phyloP scores from a whole-genome alignment of 2,113 vertebrate species.

The Ceratotherium simum region DNA sequence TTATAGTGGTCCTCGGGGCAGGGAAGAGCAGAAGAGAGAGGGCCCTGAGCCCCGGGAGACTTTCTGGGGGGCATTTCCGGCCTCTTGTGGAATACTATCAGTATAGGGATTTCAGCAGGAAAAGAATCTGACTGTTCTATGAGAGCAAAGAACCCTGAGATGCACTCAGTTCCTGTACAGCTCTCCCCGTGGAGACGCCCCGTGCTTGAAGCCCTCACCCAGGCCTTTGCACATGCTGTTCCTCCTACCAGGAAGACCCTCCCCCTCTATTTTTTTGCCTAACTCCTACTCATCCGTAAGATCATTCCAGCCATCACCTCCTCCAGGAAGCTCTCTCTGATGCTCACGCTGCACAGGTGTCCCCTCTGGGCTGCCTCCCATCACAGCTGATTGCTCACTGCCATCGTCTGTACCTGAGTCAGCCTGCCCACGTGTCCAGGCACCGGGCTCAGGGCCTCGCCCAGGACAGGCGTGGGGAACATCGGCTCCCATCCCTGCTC shows the following conservation, averaged over 20 bases:
- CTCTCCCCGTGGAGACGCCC: neutral
- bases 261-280: fast-evolving
- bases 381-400: neutral
- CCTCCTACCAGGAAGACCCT: no score
- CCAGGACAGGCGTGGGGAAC: neutral
- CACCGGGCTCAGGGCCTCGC: neutral
- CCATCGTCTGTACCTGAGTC: no score
- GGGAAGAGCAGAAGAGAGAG: neutral
- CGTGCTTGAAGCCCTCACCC: neutral
- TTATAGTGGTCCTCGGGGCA: neutral
- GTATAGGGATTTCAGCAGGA: neutral
- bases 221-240: neutral
- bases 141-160: no score
- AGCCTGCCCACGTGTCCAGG: neutral
- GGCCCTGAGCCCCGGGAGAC: no score
- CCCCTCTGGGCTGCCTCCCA: neutral
- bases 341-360: neutral
- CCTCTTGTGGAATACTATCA: neutral
- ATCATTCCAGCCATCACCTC: neutral
- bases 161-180: neutral
- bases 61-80: neutral
- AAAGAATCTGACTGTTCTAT: no score
- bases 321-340: neutral
- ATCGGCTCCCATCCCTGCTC: neutral
- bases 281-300: neutral